Conservation (phyloP, 2,113 vertebrate genomes). For the Pedionomus torquatus region DNA sequence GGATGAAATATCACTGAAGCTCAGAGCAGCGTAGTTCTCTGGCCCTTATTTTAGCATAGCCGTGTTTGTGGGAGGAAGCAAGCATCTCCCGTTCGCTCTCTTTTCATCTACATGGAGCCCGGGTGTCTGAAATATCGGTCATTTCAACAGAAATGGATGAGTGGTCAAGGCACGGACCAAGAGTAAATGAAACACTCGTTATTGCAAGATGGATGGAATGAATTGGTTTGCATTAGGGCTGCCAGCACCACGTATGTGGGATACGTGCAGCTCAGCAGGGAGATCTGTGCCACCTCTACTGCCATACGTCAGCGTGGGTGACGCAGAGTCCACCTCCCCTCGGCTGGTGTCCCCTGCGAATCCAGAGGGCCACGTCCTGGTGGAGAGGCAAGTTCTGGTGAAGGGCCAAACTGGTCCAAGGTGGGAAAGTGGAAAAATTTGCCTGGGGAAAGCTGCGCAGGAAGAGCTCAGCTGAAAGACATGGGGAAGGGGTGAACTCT, state of each 20-base stretch:
- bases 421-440: background rate
- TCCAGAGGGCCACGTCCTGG: background rate
- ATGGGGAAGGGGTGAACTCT: background rate
- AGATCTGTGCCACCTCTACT: background rate
- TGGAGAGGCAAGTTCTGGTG: background rate
- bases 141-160: background rate
- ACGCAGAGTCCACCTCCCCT: background rate
- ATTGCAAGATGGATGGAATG: background rate
- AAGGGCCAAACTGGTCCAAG: background rate
- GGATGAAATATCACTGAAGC: background rate
- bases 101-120: background rate
- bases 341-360: background rate
- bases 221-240: background rate
- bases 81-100: background rate
- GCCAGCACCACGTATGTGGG: background rate
- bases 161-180: background rate
- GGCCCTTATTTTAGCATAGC: background rate
- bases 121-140: background rate
- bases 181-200: background rate
- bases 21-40: background rate
- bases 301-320: background rate
- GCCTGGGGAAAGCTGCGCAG: background rate
- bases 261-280: background rate
- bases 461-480: background rate
- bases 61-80: background rate